Base-by-base conservation (phyloP, 2,797 vertebrate genomes). In the Leptoclinus maculatus region DNA sequence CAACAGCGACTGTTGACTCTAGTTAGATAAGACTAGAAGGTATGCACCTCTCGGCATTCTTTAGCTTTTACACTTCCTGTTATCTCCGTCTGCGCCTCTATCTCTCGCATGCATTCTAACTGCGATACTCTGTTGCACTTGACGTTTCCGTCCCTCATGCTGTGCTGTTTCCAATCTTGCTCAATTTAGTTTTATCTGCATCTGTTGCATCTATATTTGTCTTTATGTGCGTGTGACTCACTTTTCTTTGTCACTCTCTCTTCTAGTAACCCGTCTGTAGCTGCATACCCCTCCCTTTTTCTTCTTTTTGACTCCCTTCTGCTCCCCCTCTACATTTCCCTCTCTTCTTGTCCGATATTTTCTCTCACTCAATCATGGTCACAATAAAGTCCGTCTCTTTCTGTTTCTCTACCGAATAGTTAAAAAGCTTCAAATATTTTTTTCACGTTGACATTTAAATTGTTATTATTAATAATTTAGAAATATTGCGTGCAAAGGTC, bases 1-100 rank as follows among this genome's bases (percentile, higher is more conserved):
- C 2, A 19, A 54, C 56, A 51, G 34, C 4, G 34, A 34, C 27
- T 71, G 49, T 77, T 86, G 53, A 75, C 38, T 71, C 13, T 19
- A 8, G 45, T 43, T 34, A 54, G 74, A 79, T 82, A 77, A 69
- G 51, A 32, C 17, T 17, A 63, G 19, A 47, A 47, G 14, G 12
- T 23, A 17, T 36, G 19, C 43, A 13, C 3, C 32, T 54, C 25
- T 23, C 47, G 43, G 27, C 59, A 67, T 41, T 34, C 25, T 49
- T 70, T 70, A 63, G 67, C 56, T 21, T 64, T 59, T 36, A 11
- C 2, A 21, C 36, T 16, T 66, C 23, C 38, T 66, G 53, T 63
- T 71, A 21, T 75, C 23, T 23, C 21, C 51, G 1, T 62, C 12
- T 45, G 19, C 12, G 0, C 29, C 39, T 57, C 29, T 8, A 0